Percentiles rank a stretch among this genome's conserved stretches.
Conservation (phyloP, 2,888 invertebrate genomes). For the Harmothoe impar region DNA sequence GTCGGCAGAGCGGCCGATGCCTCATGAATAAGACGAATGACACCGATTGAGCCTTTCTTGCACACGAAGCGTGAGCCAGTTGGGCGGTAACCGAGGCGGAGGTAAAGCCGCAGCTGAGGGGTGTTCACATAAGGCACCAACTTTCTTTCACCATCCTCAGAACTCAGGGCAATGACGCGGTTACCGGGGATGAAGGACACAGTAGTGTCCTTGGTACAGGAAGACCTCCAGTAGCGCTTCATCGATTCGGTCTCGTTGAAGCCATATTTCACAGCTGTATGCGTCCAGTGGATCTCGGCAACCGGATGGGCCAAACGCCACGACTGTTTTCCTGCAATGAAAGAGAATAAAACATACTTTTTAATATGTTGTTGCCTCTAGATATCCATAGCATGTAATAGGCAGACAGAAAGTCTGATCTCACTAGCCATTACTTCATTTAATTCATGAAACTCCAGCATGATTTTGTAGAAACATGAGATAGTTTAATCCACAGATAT, state of each 20-base stretch:
- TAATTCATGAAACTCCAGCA: too few relatives aligned
- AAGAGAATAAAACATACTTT: not conserved
- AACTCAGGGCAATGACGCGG: not conserved
- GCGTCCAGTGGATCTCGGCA: conserved; percentile 45
- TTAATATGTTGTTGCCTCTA: too few relatives aligned
- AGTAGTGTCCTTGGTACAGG: not conserved
- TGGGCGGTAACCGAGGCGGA: not conserved
- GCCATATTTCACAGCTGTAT: conserved; percentile 25
- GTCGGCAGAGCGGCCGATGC: not conserved
- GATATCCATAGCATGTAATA: too few relatives aligned
- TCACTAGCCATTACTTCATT: too few relatives aligned
- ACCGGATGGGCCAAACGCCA: conserved; percentile 1
- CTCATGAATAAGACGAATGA: not conserved
- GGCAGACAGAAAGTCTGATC: too few relatives aligned
- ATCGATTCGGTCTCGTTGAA: not conserved
- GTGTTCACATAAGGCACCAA: not conserved
- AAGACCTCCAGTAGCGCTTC: conserved; percentile 41
- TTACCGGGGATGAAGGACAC: conserved; percentile 44
- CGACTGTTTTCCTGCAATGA: conserved; percentile 5
- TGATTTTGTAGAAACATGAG: too few relatives aligned
- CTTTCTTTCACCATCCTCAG: not conserved
- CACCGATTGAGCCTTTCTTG: not conserved
- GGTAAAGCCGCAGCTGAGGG: not conserved
- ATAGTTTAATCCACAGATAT: too few relatives aligned
- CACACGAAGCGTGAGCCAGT: not conserved